Evolutionary conservation across 2,888 invertebrate genomes (phyloP).

Genomic region (Lamellibrachia satsuma): DNA sequence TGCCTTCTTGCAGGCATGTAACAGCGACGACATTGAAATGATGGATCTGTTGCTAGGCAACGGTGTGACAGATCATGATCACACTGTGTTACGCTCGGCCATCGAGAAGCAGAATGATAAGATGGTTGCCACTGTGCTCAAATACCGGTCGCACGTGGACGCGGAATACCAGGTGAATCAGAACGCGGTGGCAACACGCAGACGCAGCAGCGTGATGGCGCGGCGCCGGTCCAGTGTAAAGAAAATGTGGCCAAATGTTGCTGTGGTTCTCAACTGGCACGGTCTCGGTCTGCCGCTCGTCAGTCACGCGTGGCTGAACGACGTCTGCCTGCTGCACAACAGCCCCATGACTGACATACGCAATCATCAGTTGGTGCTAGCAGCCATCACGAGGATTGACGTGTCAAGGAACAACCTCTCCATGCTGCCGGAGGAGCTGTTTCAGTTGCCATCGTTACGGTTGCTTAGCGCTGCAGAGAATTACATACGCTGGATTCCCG

Average conservation of each 20-base stretch:
- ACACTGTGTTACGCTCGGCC: constrained; percentile 82
- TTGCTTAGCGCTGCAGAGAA: constrained; percentile 86
- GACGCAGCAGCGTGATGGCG: constrained; percentile 67
- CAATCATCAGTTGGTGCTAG: constrained; percentile 74
- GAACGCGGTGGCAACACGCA: constrained; percentile 77
- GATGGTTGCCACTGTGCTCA: constrained; percentile 77
- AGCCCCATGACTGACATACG: constrained; percentile 77
- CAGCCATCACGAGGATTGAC: constrained; percentile 92
- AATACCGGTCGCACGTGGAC: constrained; percentile 76
- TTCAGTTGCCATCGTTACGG: constrained; percentile 78
- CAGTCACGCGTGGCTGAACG: constrained; percentile 80
- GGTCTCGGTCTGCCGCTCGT: constrained; percentile 75
- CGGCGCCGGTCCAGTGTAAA: constrained; percentile 49
- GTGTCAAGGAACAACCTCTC: constrained; percentile 88
- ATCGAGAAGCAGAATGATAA: constrained; percentile 79
- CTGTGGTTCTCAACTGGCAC: constrained; percentile 88
- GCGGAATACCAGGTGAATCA: constrained; percentile 93
- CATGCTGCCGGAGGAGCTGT: constrained; percentile 82
- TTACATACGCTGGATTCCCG: constrained; percentile 75
- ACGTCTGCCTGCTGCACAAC: constrained; percentile 86
- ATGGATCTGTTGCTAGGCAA: constrained; percentile 81
- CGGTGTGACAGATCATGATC: constrained; percentile 86
- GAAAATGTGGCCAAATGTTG: constrained; percentile 27
- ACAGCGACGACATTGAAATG: constrained; percentile 75
- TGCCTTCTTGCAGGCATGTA: constrained; percentile 75